Base-by-base conservation (phyloP, 2,888 invertebrate genomes). In the Notodonta ziczac region DNA sequence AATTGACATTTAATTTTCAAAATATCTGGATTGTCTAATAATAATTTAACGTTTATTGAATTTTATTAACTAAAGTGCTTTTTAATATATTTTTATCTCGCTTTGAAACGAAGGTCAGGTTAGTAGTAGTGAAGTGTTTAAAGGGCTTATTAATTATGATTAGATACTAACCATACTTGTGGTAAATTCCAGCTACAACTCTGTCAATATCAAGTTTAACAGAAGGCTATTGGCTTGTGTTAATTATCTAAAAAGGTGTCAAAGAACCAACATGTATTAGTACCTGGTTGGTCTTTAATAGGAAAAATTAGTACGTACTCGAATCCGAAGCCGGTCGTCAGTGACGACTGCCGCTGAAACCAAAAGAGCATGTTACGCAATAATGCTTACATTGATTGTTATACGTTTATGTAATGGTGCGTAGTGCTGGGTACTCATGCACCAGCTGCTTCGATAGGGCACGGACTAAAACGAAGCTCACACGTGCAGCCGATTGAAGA, bases 341-440 rank as follows among this genome's bases (percentile, higher is more conserved):
- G 52, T 35, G 14, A 54, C 7, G 14, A 39, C 8, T 10, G 32
- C 59, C 62, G 55, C 60, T 42, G 60, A 65, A 69, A 66, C 51
- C 63, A 71, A 67, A 24, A 65, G 61, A 44, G 50, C 46, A 48
- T 10, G 59, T 73, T 76, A 67, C 64, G 60, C 62, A 76, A 74
- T 69, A 60, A 24, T 60, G 63, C 51, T 64, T 66, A 72, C 63
- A 59, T 65, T 71, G 73, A 76, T 75, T 72, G 70, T 77, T 68
- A 51, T 67, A 62, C 57, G 58, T 65, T 72, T 68, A 72, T 70
- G 71, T 60, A 76, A 73, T 60, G 60, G 66, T 66, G 62, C 64
- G 58, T 60, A 55, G 60, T 65, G 63, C 53, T 63, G 64, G 62
- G 61, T 67, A 59, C 59, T 55, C 60, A 70, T 66, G 65, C 53